Percentiles rank a stretch among this genome's conserved stretches.
Evolutionary conservation across 2,113 vertebrate genomes (phyloP).

Genomic region (Cyanoderma ruficeps): DNA sequence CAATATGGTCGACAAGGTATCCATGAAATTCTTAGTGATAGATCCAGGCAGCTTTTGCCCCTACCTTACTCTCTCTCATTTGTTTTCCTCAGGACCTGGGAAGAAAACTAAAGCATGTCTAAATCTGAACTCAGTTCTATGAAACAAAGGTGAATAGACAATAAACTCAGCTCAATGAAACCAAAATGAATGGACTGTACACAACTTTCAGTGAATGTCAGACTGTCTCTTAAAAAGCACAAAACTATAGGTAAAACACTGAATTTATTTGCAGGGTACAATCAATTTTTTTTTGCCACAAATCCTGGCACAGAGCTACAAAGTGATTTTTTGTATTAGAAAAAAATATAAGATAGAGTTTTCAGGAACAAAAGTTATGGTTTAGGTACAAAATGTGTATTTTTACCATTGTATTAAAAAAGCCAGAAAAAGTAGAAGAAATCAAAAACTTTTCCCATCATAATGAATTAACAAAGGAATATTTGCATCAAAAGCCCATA

Average conservation of each 20-base stretch:
- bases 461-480: background rate
- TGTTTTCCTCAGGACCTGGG: background rate
- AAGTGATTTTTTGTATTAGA: background rate
- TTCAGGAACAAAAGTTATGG: background rate
- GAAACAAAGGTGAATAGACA: background rate
- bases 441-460: background rate
- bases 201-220: background rate
- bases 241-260: background rate
- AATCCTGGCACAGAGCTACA: background rate
- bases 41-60: background rate
- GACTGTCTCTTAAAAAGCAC: background rate
- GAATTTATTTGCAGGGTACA: background rate
- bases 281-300: background rate
- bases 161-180: background rate
- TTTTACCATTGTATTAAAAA: background rate
- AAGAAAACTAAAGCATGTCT: background rate
- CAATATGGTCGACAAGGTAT: background rate
- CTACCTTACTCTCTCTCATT: background rate
- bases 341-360: background rate
- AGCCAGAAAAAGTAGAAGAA: background rate
- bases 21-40: background rate
- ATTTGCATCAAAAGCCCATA: background rate
- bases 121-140: background rate
- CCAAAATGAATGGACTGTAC: background rate
- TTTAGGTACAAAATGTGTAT: background rate